Conservation (phyloP, 2,113 vertebrate genomes). For the Erinaceus europaeus region DNA sequence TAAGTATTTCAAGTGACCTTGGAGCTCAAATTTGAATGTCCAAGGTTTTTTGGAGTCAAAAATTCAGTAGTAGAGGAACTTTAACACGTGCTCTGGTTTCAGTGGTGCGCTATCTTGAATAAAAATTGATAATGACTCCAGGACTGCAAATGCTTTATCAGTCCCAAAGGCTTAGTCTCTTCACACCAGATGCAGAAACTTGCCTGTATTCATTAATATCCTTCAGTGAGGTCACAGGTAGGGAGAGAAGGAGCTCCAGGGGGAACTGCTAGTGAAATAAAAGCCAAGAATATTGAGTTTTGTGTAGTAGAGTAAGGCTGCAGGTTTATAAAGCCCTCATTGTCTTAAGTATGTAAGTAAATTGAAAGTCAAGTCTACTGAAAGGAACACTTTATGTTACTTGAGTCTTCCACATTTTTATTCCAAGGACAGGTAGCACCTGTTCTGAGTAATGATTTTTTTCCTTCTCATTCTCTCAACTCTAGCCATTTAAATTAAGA, state of each 20-base stretch:
- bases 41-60: background rate
- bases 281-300: background rate
- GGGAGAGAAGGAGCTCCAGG: background rate
- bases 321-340: conserved; percentile 1
- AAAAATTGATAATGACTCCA: conserved; percentile 63
- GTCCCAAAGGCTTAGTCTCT: conserved; percentile 36
- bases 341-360: conserved; percentile 17
- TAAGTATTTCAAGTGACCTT: conserved; percentile 58
- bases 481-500: background rate
- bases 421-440: background rate
- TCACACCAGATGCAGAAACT: conserved; percentile 53
- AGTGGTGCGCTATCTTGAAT: conserved; percentile 20
- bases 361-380: conserved; percentile 40
- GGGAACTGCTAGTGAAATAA: conserved; percentile 3
- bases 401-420: background rate
- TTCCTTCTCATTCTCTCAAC: background rate
- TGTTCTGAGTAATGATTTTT: background rate
- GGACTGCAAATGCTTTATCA: conserved; percentile 55
- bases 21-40: conserved; percentile 37
- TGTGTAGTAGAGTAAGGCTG: background rate
- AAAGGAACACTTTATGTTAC: background rate
- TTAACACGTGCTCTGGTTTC: conserved; percentile 7
- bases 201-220: conserved; percentile 62
- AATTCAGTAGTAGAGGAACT: conserved; percentile 1
- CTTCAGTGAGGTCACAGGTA: conserved; percentile 56